phyloP scores from a whole-genome alignment of 2,888 invertebrate genomes.

The Dynastes hyllus region DNA sequence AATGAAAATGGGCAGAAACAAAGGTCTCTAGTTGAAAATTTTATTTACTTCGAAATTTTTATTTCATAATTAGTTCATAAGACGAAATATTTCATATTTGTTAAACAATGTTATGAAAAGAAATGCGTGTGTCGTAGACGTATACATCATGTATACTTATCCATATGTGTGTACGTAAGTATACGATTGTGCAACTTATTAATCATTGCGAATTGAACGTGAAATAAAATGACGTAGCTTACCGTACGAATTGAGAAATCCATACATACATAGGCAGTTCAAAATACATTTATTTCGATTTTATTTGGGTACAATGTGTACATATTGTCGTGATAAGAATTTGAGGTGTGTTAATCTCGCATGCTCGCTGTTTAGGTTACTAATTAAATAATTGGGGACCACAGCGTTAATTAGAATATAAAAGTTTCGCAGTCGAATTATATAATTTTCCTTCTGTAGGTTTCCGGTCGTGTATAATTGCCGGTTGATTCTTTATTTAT shows the following conservation, averaged over 20 bases:
- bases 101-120: neutral
- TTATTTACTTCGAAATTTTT: neutral
- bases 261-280: neutral
- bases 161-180: neutral
- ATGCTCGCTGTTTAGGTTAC: neutral
- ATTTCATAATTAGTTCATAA: too few species aligned
- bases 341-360: constrained; percentile 1
- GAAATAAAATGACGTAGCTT: constrained; percentile 19
- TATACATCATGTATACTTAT: neutral
- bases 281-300: constrained; percentile 1
- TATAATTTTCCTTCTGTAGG: too few species aligned
- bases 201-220: neutral
- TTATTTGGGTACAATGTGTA: constrained; percentile 5
- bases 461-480: neutral
- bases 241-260: too few species aligned
- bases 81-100: too few species aligned
- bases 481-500: constrained; percentile 6
- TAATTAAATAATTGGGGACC: neutral
- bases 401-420: constrained; percentile 9
- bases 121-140: neutral
- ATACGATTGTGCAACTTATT: constrained; percentile 4
- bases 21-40: too few species aligned
- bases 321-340: constrained; percentile 22
- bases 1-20: too few species aligned
- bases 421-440: neutral